Evolutionary conservation across 2,888 invertebrate species (phyloP), one percentile per base, ranked within the genome.

Genomic region (Antitype chi): DNA sequence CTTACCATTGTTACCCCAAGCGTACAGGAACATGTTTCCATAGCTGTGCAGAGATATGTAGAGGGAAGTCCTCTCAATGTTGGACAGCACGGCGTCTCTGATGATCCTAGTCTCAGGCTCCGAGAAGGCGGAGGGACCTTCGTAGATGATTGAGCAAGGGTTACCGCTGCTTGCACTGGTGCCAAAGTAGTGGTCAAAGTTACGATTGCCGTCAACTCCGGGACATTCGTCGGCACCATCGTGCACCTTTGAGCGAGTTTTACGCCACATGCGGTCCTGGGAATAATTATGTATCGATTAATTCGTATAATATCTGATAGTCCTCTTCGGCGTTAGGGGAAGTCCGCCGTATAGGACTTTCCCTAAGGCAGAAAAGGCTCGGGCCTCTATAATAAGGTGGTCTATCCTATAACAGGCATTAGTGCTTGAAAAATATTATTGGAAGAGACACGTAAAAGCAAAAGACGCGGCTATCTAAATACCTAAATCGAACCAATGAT

Each of bases 191-290:
- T 97, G 97, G 77, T 97, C 98, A 89, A 98, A 98, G 94, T 98
- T 98, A 49, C 98, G 97, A 93, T 98, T 98, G 0, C 97, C 97
- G 90, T 98, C 98, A 0, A 97, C 97, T n/a, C 98, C 98, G 11
- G 94, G 94, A 86, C 98, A 98, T 0, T 88, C 85, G 0, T 94
- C 92, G 38, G 94, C 88, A 52, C 94, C 95, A 0, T 91, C 92
- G n/a, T 94, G 89, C 20, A 93, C 92, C 0, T 92, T 95, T 0
- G 97, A 97, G 2, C 98, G 97, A 5, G 98, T 98, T 90, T 98
- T 98, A 49, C 98, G 97, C 98, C 98, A 98, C 88, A 98, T 88
- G 20, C 97, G 97, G 74, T 97, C 96, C 97, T 98, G 85, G 57
- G 49, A n/a, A 57, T 63, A 68, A 17, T 60, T 17, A 57, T 53